A percentile compares a stretch with the other conserved stretches of the same genome.
These are phyloP conservation scores for Drosophila ironensis DNA, from an alignment of 1,140 invertebrate genomes.

Conservation along the genomic window DNA sequence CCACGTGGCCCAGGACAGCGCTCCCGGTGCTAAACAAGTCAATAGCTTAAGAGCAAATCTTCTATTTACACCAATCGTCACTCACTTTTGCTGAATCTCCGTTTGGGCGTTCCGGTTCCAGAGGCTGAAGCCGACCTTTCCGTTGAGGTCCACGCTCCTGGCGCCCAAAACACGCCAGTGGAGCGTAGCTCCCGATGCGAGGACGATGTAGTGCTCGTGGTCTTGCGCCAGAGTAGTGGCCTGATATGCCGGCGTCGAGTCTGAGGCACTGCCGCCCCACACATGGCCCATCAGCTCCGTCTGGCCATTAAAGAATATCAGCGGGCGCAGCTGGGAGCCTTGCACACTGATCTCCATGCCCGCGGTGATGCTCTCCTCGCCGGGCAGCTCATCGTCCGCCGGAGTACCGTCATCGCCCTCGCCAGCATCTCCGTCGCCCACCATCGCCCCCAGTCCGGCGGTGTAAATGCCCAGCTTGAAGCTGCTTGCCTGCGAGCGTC, in stretches of 20 bases:
- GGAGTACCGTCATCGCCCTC: slow-evolving; percentile 79
- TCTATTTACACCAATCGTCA: not conserved
- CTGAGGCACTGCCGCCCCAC: slow-evolving; percentile 92
- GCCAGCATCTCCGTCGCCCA: slow-evolving; percentile 84
- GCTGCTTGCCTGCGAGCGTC: slow-evolving; percentile 82
- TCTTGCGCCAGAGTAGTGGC: slow-evolving; percentile 89
- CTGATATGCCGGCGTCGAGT: slow-evolving; percentile 91
- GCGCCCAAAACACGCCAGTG: slow-evolving; percentile 88
- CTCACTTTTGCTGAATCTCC: slow-evolving; percentile 89
- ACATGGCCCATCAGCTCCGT: slow-evolving; percentile 94
- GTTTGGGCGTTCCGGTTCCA: slow-evolving; percentile 94
- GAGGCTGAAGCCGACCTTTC: slow-evolving; percentile 91
- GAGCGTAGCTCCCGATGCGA: slow-evolving; percentile 89
- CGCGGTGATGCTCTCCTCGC: slow-evolving; percentile 86
- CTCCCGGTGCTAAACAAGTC: slow-evolving; percentile 86
- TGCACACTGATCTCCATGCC: slow-evolving; percentile 92
- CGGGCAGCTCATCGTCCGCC: slow-evolving; percentile 83
- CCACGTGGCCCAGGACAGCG: slow-evolving; percentile 86
- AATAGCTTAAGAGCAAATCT: not conserved
- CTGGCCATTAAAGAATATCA: slow-evolving; percentile 92
- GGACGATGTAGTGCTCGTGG: slow-evolving; percentile 86
- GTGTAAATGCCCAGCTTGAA: slow-evolving; percentile 91
- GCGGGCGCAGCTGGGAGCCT: slow-evolving; percentile 90
- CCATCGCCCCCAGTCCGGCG: slow-evolving; percentile 87
- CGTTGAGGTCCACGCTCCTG: slow-evolving; percentile 91